These are phyloP conservation scores for Aleiodes sp. DNA, from an alignment of 1,140 invertebrate genomes.

Conservation along the genomic window DNA sequence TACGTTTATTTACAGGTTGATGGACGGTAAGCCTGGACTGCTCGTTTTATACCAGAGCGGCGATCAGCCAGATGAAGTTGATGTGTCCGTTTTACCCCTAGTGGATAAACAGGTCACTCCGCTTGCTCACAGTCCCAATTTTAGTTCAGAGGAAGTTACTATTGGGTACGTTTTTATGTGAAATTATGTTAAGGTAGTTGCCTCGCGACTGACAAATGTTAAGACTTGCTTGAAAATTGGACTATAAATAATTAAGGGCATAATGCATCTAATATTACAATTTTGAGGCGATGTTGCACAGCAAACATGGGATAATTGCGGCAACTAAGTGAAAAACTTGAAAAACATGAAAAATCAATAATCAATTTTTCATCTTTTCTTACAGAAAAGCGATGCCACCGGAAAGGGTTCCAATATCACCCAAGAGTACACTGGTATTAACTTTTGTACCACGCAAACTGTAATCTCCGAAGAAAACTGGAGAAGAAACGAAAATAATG, in stretches of 20 bases:
- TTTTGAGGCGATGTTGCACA: no score
- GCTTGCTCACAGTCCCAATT: slow-evolving; percentile 68
- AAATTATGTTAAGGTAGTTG: no score
- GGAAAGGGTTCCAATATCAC: slow-evolving; percentile 48
- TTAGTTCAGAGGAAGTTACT: slow-evolving; percentile 52
- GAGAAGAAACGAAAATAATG: slow-evolving; percentile 23
- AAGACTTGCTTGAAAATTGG: no score
- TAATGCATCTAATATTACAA: no score
- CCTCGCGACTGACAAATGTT: no score
- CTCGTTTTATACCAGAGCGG: slow-evolving; percentile 73
- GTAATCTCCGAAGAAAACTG: slow-evolving; percentile 12
- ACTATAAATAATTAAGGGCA: no score
- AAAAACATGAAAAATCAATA: no score
- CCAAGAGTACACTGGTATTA: slow-evolving; percentile 55
- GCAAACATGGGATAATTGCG: no score
- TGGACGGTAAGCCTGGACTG: slow-evolving; percentile 76
- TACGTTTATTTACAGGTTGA: no score
- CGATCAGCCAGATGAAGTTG: slow-evolving; percentile 56
- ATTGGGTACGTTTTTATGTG: slow-evolving; percentile 58
- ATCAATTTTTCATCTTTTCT: slow-evolving; percentile 37
- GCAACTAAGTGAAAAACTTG: neutral
- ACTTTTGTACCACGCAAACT: slow-evolving; percentile 51
- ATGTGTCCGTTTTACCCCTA: slow-evolving; percentile 60
- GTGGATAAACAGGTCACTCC: slow-evolving; percentile 70
- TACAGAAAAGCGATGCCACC: slow-evolving; percentile 51